Conservation (phyloP, 2,797 vertebrate species). For the Huso huso region DNA sequence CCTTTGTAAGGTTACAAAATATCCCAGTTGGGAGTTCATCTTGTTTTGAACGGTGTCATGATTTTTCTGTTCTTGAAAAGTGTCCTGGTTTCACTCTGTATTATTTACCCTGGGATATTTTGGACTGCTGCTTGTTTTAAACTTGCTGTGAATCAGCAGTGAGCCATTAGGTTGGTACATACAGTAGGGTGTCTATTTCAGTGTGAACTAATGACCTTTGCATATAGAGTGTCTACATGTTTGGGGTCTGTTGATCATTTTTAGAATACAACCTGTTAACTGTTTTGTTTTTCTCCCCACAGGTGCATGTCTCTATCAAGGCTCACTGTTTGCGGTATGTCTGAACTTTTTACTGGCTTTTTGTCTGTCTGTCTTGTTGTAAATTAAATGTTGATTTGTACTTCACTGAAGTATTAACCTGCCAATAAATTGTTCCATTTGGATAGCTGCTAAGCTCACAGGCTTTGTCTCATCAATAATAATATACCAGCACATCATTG, state of each 20-base stretch:
- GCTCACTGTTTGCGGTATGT: slow-evolving; percentile 54
- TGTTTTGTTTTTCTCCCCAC: slow-evolving; percentile 1
- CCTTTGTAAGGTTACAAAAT: too few relatives aligned
- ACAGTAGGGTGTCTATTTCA: neutral
- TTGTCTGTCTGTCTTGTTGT: slow-evolving; percentile 6
- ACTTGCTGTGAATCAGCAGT: neutral
- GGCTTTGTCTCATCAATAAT: slow-evolving; percentile 41
- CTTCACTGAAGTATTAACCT: too few relatives aligned
- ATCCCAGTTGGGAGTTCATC: too few relatives aligned
- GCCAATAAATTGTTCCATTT: neutral
- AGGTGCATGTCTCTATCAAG: slow-evolving; percentile 57
- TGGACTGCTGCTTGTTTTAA: slow-evolving; percentile 6
- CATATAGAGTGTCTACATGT: neutral
- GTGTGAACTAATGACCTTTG: slow-evolving; percentile 1
- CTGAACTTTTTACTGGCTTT: neutral
- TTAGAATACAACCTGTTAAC: neutral
- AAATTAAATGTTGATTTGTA: neutral
- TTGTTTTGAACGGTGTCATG: too few relatives aligned
- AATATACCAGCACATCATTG: slow-evolving; percentile 39
- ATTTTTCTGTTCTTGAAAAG: neutral
- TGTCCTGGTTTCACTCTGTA: neutral
- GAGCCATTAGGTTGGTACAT: neutral
- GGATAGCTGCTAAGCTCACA: slow-evolving; percentile 25
- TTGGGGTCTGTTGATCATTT: slow-evolving; percentile 4
- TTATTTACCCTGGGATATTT: neutral